Percentiles rank a stretch among this genome's conserved stretches.
These are phyloP conservation scores for Tipula lateralis DNA, from an alignment of 2,888 invertebrate species.

Conservation along the genomic window DNA sequence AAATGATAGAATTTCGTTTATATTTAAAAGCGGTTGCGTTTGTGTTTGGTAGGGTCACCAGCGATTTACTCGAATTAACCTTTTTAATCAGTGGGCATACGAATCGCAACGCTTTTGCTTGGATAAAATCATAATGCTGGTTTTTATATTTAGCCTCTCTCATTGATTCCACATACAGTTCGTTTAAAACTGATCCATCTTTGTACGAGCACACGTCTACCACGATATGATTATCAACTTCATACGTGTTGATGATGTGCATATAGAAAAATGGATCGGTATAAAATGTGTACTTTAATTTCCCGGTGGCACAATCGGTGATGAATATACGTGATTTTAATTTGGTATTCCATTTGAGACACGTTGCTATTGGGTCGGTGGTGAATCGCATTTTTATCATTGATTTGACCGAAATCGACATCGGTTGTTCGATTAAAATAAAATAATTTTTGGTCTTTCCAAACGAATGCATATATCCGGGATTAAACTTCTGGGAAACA, in stretches of 20 bases:
- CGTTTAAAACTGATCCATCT: conserved; percentile 75
- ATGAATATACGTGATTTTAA: conserved; percentile 63
- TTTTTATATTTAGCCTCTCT: conserved; percentile 66
- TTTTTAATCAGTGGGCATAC: conserved; percentile 55
- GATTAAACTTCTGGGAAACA: conserved; percentile 73
- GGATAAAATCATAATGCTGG: conserved; percentile 54
- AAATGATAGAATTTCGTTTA: conserved; percentile 51
- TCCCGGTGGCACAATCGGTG: conserved; percentile 57
- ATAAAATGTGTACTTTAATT: conserved; percentile 53
- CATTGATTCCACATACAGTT: conserved; percentile 78
- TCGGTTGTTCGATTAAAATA: conserved; percentile 83
- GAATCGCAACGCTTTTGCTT: conserved; percentile 71
- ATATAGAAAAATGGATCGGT: conserved; percentile 74
- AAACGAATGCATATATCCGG: conserved; percentile 91
- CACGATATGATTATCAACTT: conserved; percentile 60
- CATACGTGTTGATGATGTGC: conserved; percentile 83
- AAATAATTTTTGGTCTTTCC: conserved; percentile 82
- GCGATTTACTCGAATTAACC: conserved; percentile 40
- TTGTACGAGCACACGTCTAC: conserved; percentile 79
- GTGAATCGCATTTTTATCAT: conserved; percentile 57
- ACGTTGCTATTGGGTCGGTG: conserved; percentile 61
- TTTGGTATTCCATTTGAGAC: conserved; percentile 70
- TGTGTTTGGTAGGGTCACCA: conserved; percentile 49
- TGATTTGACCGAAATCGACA: conserved; percentile 64
- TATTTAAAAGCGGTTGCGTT: conserved; percentile 52